A percentile compares a stretch with the other conserved stretches of the same genome.
Evolutionary conservation across 2,797 vertebrate species (phyloP).

Genomic region (Pelodytes ibericus): DNA sequence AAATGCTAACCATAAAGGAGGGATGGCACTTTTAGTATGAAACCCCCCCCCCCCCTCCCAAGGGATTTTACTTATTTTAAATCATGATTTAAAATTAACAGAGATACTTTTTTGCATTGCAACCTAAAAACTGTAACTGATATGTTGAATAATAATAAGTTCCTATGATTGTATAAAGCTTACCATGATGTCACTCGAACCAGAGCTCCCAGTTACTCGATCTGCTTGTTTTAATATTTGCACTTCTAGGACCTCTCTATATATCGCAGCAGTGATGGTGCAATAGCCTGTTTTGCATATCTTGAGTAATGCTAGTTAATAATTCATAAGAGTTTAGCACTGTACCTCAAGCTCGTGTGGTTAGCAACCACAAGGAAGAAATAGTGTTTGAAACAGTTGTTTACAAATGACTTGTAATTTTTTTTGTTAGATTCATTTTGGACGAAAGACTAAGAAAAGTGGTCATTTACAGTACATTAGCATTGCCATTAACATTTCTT

Average conservation of each 20-base stretch:
- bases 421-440: slow-evolving; percentile 9
- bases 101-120: too few species aligned
- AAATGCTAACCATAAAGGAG: too few species aligned
- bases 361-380: slow-evolving; percentile 37
- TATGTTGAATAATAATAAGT: too few species aligned
- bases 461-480: not conserved
- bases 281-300: slow-evolving; percentile 44
- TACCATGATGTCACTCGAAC: slow-evolving; percentile 34
- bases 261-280: not conserved
- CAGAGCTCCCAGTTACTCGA: not conserved
- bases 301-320: slow-evolving; percentile 48
- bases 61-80: too few species aligned
- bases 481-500: slow-evolving; percentile 15
- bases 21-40: too few species aligned
- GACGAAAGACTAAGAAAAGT: not conserved
- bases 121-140: too few species aligned
- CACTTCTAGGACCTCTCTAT: slow-evolving; percentile 1
- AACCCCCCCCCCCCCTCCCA: too few species aligned
- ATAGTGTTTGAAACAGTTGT: slow-evolving; percentile 4
- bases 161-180: too few species aligned
- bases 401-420: slow-evolving; percentile 11
- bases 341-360: slow-evolving; percentile 22
- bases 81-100: too few species aligned
- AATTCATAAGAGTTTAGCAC: slow-evolving; percentile 36
- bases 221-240: slow-evolving; percentile 8